Evolutionary conservation across 2,797 vertebrate genomes (phyloP).

Genomic region (Caiman crocodilus): DNA sequence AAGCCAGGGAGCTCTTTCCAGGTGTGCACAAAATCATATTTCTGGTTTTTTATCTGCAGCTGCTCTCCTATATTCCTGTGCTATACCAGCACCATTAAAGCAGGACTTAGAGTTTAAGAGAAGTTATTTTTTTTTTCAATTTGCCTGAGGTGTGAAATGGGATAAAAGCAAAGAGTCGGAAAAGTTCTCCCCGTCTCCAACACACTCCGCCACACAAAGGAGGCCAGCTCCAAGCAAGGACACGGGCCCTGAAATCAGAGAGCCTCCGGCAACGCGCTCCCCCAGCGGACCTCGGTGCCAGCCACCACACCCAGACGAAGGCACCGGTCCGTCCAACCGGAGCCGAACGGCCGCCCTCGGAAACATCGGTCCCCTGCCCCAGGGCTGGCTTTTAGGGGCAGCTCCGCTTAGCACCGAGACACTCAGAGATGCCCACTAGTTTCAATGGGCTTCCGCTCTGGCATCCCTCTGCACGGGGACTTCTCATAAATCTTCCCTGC

Average conservation of each 20-base stretch:
- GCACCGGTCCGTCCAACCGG: neutral
- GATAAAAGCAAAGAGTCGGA: neutral
- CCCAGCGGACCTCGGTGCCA: too few relatives aligned
- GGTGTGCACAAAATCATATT: neutral
- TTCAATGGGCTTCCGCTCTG: neutral
- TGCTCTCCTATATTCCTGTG: neutral
- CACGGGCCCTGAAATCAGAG: neutral
- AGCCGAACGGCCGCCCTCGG: neutral
- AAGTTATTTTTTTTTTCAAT: neutral
- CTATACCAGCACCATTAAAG: neutral
- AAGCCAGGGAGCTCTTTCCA: conserved; percentile 19
- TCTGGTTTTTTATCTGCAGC: neutral
- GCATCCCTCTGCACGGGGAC: neutral
- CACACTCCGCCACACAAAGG: neutral
- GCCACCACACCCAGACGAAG: neutral
- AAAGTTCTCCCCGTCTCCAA: neutral
- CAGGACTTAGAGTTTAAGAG: conserved; percentile 1
- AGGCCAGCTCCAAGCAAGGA: too few relatives aligned
- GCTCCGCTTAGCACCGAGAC: neutral
- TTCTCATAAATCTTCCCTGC: neutral
- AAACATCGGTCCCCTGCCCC: neutral
- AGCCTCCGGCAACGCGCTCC: neutral
- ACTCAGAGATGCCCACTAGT: neutral
- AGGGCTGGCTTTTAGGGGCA: neutral
- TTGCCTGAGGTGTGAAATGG: neutral